A percentile compares a stretch with the other conserved stretches of the same genome.
Conservation (phyloP, 1,140 invertebrate genomes). For the Phymorhynchus buccinoides region DNA sequence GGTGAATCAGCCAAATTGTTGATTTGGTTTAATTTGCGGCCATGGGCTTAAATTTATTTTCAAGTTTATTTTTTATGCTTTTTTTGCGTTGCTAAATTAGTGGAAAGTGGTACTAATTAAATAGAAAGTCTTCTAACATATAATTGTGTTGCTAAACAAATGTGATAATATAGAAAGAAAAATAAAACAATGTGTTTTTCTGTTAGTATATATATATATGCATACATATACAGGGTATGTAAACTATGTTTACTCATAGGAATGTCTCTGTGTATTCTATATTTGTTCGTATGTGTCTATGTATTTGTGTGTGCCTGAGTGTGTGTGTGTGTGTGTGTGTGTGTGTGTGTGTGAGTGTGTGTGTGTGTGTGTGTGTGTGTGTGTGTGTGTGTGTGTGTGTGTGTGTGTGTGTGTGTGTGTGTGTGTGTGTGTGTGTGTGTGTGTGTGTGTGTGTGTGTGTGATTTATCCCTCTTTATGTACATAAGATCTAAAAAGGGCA, state of each 20-base stretch:
- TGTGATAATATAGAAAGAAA: too few species aligned
- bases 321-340: constrained; percentile 5
- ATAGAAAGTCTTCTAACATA: too few species aligned
- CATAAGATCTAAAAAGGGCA: too few species aligned
- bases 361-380: neutral
- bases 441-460: constrained; percentile 6
- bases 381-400: neutral
- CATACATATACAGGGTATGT: neutral
- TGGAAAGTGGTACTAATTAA: too few species aligned
- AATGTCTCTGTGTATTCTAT: too few species aligned
- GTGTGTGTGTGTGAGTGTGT: neutral
- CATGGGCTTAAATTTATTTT: neutral
- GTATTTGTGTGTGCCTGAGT: neutral
- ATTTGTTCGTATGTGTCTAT: too few species aligned
- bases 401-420: constrained; percentile 2
- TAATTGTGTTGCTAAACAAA: too few species aligned
- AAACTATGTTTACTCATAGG: too few species aligned
- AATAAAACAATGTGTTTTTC: neutral
- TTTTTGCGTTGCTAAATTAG: too few species aligned
- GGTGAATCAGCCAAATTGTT: too few species aligned
- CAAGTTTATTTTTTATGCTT: neutral
- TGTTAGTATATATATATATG: neutral
- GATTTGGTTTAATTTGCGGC: too few species aligned
- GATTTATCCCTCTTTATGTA: too few species aligned
- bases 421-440: constrained; percentile 11